phyloP scores from a whole-genome alignment of 2,113 vertebrate genomes.

The Acanthisitta chloris region DNA sequence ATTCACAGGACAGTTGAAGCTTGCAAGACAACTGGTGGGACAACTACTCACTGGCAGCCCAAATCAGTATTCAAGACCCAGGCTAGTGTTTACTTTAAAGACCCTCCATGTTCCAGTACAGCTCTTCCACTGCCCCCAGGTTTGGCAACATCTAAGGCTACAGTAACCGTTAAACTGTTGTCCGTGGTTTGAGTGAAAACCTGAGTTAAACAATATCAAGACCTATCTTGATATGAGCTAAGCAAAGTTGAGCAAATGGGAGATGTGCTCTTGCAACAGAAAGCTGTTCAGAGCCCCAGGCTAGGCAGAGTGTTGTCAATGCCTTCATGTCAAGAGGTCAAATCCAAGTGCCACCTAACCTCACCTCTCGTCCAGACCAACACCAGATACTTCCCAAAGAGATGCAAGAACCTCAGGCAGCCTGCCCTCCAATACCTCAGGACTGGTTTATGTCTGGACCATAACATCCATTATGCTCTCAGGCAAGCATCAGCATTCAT shows the following conservation, averaged over 20 bases:
- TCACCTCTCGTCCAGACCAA: neutral
- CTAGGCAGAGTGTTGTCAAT: accelerated
- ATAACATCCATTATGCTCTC: neutral
- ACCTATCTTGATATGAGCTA: conserved; percentile 10
- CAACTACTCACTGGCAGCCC: neutral
- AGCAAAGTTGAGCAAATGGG: neutral
- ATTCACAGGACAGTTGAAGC: neutral
- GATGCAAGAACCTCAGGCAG: neutral
- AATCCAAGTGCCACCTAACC: neutral
- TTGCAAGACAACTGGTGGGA: neutral
- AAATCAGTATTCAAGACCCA: neutral
- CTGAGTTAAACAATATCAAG: neutral
- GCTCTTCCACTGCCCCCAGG: neutral
- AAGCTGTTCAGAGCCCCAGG: neutral
- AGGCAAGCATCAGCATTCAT: neutral
- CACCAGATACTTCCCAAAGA: neutral
- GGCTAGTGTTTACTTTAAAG: neutral
- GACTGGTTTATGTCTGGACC: neutral
- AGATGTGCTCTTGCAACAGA: neutral
- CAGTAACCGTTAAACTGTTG: neutral
- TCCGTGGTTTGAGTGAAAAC: neutral
- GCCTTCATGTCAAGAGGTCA: neutral
- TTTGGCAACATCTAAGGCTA: neutral
- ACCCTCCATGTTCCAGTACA: neutral
- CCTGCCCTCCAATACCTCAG: neutral